These are phyloP conservation scores for Lophotis ruficrista DNA, from an alignment of 2,113 vertebrate genomes.

Conservation along the genomic window DNA sequence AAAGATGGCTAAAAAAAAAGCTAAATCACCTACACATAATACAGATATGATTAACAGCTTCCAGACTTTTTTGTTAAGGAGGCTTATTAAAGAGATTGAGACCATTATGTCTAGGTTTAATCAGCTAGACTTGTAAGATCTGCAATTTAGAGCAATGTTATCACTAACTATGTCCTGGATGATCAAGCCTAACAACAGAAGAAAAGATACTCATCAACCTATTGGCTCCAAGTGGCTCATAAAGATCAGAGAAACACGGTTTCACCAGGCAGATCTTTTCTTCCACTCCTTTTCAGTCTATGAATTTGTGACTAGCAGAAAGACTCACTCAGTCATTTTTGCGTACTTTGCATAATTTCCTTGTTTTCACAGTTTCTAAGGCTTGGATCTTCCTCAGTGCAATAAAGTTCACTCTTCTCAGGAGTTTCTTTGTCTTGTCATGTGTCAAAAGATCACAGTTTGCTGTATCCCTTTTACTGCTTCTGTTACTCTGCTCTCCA, in stretches of 20 bases:
- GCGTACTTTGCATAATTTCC: background rate
- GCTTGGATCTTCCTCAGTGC: background rate
- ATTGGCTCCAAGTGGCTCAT: background rate
- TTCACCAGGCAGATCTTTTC: background rate
- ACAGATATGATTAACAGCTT: background rate
- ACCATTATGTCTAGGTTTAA: background rate
- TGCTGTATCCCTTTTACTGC: background rate
- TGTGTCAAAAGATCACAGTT: background rate
- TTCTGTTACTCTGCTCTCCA: background rate
- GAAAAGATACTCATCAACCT: background rate
- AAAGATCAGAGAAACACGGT: background rate
- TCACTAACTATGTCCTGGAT: constrained; percentile 5
- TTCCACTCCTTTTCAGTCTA: background rate
- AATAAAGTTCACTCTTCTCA: background rate
- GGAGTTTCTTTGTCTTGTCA: background rate
- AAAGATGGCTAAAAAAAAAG: background rate
- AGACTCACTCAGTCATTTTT: background rate
- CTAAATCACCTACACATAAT: background rate
- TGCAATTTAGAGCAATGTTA: background rate
- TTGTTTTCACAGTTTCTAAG: background rate
- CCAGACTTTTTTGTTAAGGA: background rate
- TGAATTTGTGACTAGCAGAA: background rate
- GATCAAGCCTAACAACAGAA: constrained; percentile 17
- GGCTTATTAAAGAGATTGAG: background rate
- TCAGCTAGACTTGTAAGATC: background rate